Conservation (phyloP, 2,797 vertebrate genomes). For the Rachycentron canadum region DNA sequence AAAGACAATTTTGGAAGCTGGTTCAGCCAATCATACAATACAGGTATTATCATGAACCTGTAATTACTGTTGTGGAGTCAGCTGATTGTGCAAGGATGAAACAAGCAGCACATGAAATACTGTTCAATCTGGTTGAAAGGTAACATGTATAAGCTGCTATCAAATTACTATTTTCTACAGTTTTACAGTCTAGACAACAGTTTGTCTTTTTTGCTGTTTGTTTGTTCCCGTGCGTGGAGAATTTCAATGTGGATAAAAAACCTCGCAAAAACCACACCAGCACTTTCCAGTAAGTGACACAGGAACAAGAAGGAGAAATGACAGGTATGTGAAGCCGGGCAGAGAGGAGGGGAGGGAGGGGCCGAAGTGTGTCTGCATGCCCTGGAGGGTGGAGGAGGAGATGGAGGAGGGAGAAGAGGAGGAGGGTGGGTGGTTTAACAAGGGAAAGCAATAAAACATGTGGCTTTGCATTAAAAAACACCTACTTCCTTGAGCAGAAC, state of each 20-base stretch:
- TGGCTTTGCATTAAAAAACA: conserved; percentile 71
- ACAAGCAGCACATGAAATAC: not conserved
- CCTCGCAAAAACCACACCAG: not conserved
- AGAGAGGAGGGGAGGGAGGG: conserved; percentile 33
- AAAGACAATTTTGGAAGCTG: not conserved
- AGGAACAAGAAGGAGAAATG: conserved; percentile 50
- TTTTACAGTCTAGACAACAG: not conserved
- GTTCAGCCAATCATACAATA: not conserved
- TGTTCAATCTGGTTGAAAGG: not conserved
- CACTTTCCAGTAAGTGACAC: not conserved
- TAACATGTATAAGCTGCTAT: not conserved
- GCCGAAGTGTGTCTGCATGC: conserved; percentile 61
- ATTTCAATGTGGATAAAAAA: not conserved
- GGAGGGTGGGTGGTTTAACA: conserved; percentile 46
- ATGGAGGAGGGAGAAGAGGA: not conserved
- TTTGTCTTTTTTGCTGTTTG: not conserved
- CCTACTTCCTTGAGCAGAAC: conserved; percentile 53
- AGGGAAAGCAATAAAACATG: conserved; percentile 74
- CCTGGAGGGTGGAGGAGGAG: conserved; percentile 10
- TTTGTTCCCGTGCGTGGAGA: not conserved
- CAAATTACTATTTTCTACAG: not conserved
- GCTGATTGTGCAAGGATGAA: not conserved
- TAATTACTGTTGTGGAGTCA: not conserved
- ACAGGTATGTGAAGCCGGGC: conserved; percentile 60
- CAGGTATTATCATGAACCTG: not conserved